Base-by-base conservation (phyloP, 2,113 vertebrate species). In the Aphyosemion australe region DNA sequence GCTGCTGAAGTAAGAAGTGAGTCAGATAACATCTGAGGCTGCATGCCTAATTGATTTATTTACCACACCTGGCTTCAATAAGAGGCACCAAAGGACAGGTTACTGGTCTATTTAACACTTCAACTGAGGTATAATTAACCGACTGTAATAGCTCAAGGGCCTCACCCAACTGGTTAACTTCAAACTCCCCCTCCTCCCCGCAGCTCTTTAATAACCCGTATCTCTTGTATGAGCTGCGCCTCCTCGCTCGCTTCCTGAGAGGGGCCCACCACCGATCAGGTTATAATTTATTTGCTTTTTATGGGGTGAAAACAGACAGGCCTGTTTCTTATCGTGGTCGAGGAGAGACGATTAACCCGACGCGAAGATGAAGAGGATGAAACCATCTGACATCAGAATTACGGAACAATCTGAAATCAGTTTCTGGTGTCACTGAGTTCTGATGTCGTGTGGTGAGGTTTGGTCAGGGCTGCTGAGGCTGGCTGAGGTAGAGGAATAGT, bases 51-150 rank as follows among this genome's bases (percentile, higher is more conserved):
- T 84, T 71, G 78, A 88, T 86, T 84, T 81, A 81, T 87, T 87
- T 78, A 82, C 77, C 31, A 69, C 87, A 88, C 84, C 87, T 88
- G 84, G 79, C 71, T 83, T 80, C 79, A 84, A 88, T 88, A 83
- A 87, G 76, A 4, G 26, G 48, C 73, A 60, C 57, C 59, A 82
- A 83, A 76, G 74, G 21, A 2, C 76, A 74, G 78, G 77, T 88
- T 85, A 83, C 79, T 73, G 55, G 71, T 67, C 78, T 84, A 80
- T 78, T 88, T 87, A 88, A 86, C 85, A 85, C 80, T 86, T 87
- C 70, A 79, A 50, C 83, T 81, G 34, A 74, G 76, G 78, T 82
- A 72, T 84, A 79, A 87, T 88, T 90, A 88, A 57, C 74, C 57
- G 12, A 50, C 66, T 70, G 73, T 84, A 82, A 84, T 65, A 60